Evolutionary conservation across 2,888 invertebrate genomes (phyloP).

Genomic region (Ceraclea dissimilis): DNA sequence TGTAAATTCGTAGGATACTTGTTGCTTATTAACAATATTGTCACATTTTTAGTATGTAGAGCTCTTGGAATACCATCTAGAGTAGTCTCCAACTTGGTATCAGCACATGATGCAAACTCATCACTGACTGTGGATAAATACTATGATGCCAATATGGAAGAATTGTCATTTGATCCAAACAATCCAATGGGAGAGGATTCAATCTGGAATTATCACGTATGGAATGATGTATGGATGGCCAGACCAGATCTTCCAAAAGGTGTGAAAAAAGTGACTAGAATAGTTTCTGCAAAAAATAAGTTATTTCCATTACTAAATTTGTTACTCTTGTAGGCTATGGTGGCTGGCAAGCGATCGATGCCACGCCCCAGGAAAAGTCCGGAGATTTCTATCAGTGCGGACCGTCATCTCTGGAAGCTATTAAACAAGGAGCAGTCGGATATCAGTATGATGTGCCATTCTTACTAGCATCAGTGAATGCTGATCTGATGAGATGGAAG

Average conservation of each 20-base stretch:
- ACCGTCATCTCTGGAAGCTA: constrained; percentile 70
- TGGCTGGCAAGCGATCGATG: constrained; percentile 86
- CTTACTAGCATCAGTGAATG: constrained; percentile 76
- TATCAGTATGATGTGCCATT: constrained; percentile 69
- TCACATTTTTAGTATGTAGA: constrained; percentile 54
- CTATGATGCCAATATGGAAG: constrained; percentile 58
- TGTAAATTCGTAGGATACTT: neutral
- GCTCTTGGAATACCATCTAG: constrained; percentile 75
- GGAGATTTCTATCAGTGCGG: constrained; percentile 68
- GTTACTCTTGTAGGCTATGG: constrained; percentile 53
- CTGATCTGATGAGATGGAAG: constrained; percentile 75
- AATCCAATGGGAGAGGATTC: constrained; percentile 64
- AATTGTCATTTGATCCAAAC: constrained; percentile 58
- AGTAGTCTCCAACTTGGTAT: constrained; percentile 74
- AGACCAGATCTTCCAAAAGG: constrained; percentile 66
- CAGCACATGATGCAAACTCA: constrained; percentile 77
- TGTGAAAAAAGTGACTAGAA: no score
- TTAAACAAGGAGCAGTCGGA: constrained; percentile 68
- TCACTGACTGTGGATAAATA: constrained; percentile 74
- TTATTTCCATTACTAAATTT: neutral
- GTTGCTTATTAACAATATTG: neutral
- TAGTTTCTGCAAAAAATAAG: no score
- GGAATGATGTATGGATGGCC: constrained; percentile 85
- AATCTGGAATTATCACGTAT: constrained; percentile 84
- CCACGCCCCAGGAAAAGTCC: constrained; percentile 77